Percentiles rank a stretch among this genome's conserved stretches.
Evolutionary conservation across 2,113 vertebrate genomes (phyloP).

Genomic region (Tupaia chinensis): DNA sequence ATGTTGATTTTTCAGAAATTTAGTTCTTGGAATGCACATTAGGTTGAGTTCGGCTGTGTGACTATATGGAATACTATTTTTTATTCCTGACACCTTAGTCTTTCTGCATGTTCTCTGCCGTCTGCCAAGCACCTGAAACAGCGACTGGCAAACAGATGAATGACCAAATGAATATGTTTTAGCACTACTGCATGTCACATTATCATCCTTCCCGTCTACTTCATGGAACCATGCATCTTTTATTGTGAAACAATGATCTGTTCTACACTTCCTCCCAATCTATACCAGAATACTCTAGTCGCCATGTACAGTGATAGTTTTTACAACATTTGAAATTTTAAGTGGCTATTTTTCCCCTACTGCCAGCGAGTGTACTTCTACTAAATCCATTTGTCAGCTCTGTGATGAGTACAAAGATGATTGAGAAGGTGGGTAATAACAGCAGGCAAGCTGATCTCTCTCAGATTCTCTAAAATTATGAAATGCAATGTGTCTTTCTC

Average conservation of each 20-base stretch:
- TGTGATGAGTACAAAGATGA: neutral
- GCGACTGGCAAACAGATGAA: neutral
- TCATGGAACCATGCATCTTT: neutral
- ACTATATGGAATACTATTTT: neutral
- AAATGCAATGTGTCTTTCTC: conserved; percentile 68
- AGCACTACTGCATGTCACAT: neutral
- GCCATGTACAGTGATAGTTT: conserved; percentile 37
- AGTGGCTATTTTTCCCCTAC: conserved; percentile 19
- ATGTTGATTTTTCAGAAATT: neutral
- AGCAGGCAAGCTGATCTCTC: conserved; percentile 42
- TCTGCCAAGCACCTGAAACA: neutral
- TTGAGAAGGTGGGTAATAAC: conserved; percentile 45
- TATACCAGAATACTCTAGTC: neutral
- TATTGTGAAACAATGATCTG: neutral
- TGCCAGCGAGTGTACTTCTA: conserved; percentile 6
- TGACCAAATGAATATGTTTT: neutral
- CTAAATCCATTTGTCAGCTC: conserved; percentile 58
- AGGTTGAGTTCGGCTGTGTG: neutral
- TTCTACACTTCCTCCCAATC: conserved; percentile 1
- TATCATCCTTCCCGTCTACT: neutral
- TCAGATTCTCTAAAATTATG: conserved; percentile 68
- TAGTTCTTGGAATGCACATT: neutral
- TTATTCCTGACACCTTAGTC: neutral
- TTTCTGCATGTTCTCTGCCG: neutral
- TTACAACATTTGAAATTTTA: conserved; percentile 50